Conservation (phyloP, 1,140 invertebrate species). For the Eurosta solidaginis region DNA sequence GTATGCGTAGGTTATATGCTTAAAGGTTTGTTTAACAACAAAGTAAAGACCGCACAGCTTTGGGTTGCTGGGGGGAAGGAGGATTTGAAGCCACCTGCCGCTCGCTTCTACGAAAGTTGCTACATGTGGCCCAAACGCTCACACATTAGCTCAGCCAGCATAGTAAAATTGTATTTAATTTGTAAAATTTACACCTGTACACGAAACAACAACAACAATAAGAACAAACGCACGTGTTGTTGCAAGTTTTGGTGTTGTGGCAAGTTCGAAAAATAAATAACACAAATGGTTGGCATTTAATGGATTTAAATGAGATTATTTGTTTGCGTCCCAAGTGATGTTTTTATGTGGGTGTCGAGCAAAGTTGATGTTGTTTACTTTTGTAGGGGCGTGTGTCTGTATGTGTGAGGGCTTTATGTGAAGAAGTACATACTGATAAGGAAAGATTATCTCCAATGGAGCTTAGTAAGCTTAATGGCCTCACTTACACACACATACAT, state of each 20-base stretch:
- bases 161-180: conserved; percentile 22
- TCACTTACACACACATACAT: not conserved
- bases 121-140: not conserved
- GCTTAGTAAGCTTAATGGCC: conserved; percentile 1
- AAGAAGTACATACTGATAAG: not conserved
- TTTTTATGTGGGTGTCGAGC: not conserved
- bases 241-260: not conserved
- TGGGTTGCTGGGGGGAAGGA: too few species aligned
- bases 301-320: conserved; percentile 21
- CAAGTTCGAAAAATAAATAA: conserved; percentile 18
- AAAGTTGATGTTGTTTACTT: not conserved
- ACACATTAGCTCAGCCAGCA: not conserved
- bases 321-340: not conserved
- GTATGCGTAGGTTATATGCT: not conserved
- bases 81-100: too few species aligned
- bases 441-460: not conserved
- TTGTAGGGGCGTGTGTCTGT: not conserved
- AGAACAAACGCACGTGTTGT: not conserved
- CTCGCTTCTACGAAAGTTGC: too few species aligned
- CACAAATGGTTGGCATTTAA: conserved; percentile 9
- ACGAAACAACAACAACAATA: not conserved
- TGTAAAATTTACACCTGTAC: conserved; percentile 12
- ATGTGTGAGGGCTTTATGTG: not conserved
- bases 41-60: not conserved
- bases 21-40: not conserved